Evolutionary conservation across 2,797 vertebrate species (phyloP), one percentile per base, ranked within the genome.

Genomic region (Lophura swinhoii): DNA sequence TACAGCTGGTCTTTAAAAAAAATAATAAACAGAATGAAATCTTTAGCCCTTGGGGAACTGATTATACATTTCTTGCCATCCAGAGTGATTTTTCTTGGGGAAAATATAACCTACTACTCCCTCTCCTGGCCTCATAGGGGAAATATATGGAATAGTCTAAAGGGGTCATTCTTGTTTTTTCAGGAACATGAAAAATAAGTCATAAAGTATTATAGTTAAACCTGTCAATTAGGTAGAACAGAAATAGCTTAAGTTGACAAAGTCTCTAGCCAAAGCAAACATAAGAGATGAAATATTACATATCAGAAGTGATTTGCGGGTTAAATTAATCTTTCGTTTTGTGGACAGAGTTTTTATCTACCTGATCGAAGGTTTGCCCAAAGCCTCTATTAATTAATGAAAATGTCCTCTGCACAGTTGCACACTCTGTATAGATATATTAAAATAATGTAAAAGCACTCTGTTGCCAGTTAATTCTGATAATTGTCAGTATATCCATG

Each of bases 121-220:
- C 84, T 97, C 94, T 96, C 49, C 94, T 94, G 89, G 93, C 81
- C 82, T 95, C 77, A 55, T 24, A 91, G 31, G 90, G 95, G 77
- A 97, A 97, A 94, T 96, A 96, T 87, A 79, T 72, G 58, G 64
- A 96, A 64, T 87, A 88, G 97, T 97, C 97, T 97, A 97, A 96
- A 98, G 97, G 94, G 97, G 97, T 97, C 97, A 97, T 97, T 97
- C 96, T 98, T 98, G 97, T 96, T 97, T 97, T 97, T 97, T 96
- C 88, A 96, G 91, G 96, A 41, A 66, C 84, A 82, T 77, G 88
- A 84, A 94, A 87, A 69, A 22, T 77, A 84, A 88, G 55, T 74
- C 46, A 16, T 91, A 74, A 86, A 93, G 46, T 75, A 43, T 71
- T 59, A 9, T 29, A 35, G 78, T 83, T 84, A 70, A 86, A 48